Evolutionary conservation across 2,888 invertebrate species (phyloP).

Genomic region (Scaptomyza cyrtandrae): DNA sequence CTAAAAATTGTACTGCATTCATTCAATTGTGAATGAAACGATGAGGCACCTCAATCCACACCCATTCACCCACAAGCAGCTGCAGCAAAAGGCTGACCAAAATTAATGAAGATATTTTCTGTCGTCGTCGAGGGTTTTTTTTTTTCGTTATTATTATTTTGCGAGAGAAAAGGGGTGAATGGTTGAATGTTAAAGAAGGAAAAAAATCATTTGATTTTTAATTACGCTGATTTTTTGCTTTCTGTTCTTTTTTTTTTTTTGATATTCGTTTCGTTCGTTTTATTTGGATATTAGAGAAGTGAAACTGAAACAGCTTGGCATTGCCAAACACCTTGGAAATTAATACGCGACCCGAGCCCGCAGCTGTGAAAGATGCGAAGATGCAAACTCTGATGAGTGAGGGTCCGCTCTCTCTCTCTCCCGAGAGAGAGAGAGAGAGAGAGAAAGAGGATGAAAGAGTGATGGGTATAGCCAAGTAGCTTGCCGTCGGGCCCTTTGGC

Average conservation of each 20-base stretch:
- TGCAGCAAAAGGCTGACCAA: constrained; percentile 62
- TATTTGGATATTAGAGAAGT: constrained; percentile 63
- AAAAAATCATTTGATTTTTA: constrained; percentile 79
- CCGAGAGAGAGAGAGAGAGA: not conserved
- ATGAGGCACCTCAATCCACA: not conserved
- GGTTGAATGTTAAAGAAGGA: constrained; percentile 16
- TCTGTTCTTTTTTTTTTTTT: not conserved
- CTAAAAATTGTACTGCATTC: constrained; percentile 77
- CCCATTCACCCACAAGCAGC: constrained; percentile 37
- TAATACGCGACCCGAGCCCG: constrained; percentile 59
- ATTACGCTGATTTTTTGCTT: constrained; percentile 74
- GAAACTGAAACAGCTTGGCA: constrained; percentile 73
- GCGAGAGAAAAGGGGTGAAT: not conserved
- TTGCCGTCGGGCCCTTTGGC: constrained; percentile 50
- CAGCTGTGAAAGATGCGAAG: constrained; percentile 48
- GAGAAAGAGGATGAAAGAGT: constrained; percentile 11
- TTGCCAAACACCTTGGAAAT: constrained; percentile 78
- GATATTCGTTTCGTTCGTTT: constrained; percentile 8
- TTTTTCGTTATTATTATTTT: not conserved
- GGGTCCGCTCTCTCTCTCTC: not conserved
- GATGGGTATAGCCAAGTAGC: constrained; percentile 49
- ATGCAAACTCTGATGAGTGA: constrained; percentile 33
- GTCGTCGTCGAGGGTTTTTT: constrained; percentile 33
- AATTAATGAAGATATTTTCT: constrained; percentile 79
- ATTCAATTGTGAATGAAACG: constrained; percentile 62